A percentile compares a stretch with the other conserved stretches of the same genome.
phyloP scores from a whole-genome alignment of 2,888 invertebrate species.

The Pterostichus niger region DNA sequence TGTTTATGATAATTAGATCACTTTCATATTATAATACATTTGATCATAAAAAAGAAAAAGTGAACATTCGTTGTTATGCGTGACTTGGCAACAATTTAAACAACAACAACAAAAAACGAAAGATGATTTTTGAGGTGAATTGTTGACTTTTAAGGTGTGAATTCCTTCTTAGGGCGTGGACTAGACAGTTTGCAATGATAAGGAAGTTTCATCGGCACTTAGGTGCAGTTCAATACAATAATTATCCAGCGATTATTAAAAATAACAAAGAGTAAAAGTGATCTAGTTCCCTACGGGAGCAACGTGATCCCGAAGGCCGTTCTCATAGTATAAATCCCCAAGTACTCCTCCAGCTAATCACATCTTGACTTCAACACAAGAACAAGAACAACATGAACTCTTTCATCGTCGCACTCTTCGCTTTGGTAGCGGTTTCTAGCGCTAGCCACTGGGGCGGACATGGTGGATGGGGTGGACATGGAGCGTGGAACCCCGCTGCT shows the following conservation, averaged over 20 bases:
- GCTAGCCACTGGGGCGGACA: constrained; percentile 67
- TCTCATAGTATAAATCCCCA: constrained; percentile 44
- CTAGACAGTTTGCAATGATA: neutral
- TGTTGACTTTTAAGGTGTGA: too few relatives aligned
- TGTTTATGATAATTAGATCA: constrained; percentile 5
- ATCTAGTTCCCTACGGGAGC: constrained; percentile 54
- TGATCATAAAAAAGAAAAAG: neutral
- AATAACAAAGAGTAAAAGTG: constrained; percentile 60
- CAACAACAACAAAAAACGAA: too few relatives aligned
- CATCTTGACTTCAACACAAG: constrained; percentile 12
- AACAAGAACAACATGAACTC: constrained; percentile 53
- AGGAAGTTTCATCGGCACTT: constrained; percentile 2
- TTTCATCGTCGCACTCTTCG: constrained; percentile 46
- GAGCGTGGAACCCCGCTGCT: constrained; percentile 50
- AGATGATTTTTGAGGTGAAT: too few relatives aligned
- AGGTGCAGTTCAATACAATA: constrained; percentile 40
- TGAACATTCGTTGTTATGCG: neutral
- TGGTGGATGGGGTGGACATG: constrained; percentile 47
- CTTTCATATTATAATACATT: constrained; percentile 23
- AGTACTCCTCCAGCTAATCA: constrained; percentile 24
- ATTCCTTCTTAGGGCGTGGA: neutral
- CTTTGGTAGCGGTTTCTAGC: constrained; percentile 3
- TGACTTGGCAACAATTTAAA: neutral
- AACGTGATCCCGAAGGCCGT: constrained; percentile 34
- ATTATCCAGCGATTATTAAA: constrained; percentile 53